Percentiles rank a stretch among this genome's conserved stretches.
Evolutionary conservation across 2,888 invertebrate species (phyloP).

Genomic region (Griposia aprilina): DNA sequence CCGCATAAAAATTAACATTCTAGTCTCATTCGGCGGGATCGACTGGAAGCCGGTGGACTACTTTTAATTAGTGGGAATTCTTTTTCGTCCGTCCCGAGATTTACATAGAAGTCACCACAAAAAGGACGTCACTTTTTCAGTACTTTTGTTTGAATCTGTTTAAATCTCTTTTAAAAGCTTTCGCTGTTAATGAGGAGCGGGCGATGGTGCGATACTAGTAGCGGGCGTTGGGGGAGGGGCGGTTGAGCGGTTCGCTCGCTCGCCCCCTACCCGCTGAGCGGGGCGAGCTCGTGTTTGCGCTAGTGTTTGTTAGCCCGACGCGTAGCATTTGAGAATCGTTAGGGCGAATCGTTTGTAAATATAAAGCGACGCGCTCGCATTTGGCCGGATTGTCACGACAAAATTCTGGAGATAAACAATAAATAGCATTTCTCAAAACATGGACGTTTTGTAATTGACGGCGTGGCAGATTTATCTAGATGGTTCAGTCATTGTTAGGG

Average conservation of each 20-base stretch:
- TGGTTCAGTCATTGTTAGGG: constrained; percentile 89
- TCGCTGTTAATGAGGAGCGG: constrained; percentile 86
- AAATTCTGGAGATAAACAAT: constrained; percentile 87
- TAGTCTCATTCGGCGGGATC: constrained; percentile 80
- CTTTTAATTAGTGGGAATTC: constrained; percentile 86
- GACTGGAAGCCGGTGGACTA: constrained; percentile 78
- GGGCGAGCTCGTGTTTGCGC: constrained; percentile 82
- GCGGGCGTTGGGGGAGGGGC: constrained; percentile 61
- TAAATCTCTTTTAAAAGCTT: constrained; percentile 87
- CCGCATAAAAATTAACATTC: constrained; percentile 82
- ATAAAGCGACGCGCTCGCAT: constrained; percentile 83
- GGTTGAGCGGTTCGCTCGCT: constrained; percentile 50
- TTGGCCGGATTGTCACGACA: constrained; percentile 86
- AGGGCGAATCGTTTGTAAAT: constrained; percentile 88
- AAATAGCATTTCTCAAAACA: constrained; percentile 86
- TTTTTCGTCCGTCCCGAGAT: constrained; percentile 83
- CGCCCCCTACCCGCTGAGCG: constrained; percentile 66
- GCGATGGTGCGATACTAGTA: constrained; percentile 76
- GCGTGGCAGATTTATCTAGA: constrained; percentile 87
- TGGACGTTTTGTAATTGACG: constrained; percentile 89
- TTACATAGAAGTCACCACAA: constrained; percentile 88
- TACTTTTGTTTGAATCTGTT: constrained; percentile 87
- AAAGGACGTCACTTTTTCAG: constrained; percentile 86
- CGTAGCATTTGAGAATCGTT: constrained; percentile 90
- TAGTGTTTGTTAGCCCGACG: constrained; percentile 85